Base-by-base conservation (phyloP, 2,888 invertebrate species). In the Idaea aversata region DNA sequence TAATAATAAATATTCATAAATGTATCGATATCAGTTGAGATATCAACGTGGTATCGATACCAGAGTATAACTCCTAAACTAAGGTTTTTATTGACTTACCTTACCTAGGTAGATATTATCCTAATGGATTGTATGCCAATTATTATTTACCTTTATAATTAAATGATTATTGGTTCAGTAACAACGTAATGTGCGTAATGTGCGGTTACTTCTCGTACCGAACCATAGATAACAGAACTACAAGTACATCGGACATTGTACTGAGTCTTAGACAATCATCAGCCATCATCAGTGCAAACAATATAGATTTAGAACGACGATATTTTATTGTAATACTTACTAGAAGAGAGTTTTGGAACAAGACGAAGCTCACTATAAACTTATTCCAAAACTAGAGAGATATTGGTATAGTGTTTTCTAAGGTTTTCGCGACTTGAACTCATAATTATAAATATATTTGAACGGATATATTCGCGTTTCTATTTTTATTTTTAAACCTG, bases 81-180 rank as follows among this genome's bases (percentile, higher is more conserved):
- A 7, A 10, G 47, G 10, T 25, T 72, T 67, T 70, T 70, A 72
- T 63, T 63, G 66, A 65, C 68, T 67, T 65, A 71, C 77, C 73
- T 75, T 73, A 65, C 74, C 78, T 80, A 80, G 77, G 79, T 79
- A 10, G 47, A 47, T 13, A 83, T 83, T 82, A 83, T 76, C 76
- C 74, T 82, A 84, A 86, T 83, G 72, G 72, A 63, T 60, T 66
- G 65, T 75, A 76, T 80, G 72, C 75, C 75, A 70, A 80, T 80
- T 77, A 75, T 74, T 77, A 79, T 81, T 82, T 80, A 80, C 76
- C 78, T 77, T 77, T 76, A 73, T 83, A 81, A 80, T 81, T 82
- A 82, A 81, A 83, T 82, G 82, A 84, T 85, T 82, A 85, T 84
- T 82, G 80, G 80, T 78, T 67, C 66, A 63, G 68, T 71, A 80